Evolutionary conservation across 2,113 vertebrate genomes (phyloP).

Genomic region (Oceanites oceanicus): DNA sequence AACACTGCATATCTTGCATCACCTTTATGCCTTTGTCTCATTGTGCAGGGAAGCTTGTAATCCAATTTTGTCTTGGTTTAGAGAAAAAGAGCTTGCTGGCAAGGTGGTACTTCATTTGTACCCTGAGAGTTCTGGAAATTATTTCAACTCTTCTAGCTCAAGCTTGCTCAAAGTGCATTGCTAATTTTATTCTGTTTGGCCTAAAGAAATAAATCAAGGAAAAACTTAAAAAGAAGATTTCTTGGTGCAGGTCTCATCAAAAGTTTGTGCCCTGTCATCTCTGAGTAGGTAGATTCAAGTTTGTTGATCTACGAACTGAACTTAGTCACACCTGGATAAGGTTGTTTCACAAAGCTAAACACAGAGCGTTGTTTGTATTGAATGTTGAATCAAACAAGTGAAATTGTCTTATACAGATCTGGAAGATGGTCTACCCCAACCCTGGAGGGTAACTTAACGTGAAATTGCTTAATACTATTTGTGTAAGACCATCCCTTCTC

Average conservation of each 20-base stretch:
- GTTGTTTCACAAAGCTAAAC: background rate
- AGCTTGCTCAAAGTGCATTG: background rate
- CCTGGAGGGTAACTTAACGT: background rate
- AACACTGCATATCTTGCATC: background rate
- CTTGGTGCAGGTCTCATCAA: background rate
- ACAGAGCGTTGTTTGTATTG: background rate
- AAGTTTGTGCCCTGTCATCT: background rate
- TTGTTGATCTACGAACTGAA: background rate
- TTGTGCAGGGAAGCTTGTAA: background rate
- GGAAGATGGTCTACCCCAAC: background rate
- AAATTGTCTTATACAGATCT: background rate
- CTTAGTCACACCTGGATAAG: background rate
- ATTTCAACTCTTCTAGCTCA: background rate
- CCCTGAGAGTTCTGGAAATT: background rate
- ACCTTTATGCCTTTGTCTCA: background rate
- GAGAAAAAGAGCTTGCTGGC: background rate
- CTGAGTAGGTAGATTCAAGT: background rate
- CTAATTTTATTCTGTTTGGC: background rate
- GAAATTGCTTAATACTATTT: background rate
- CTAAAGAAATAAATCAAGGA: background rate
- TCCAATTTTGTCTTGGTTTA: background rate
- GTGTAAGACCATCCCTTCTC: background rate
- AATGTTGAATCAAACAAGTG: background rate
- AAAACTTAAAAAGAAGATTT: background rate
- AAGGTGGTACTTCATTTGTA: background rate